phyloP scores from a whole-genome alignment of 2,797 vertebrate species.

The Halcyon badia region DNA sequence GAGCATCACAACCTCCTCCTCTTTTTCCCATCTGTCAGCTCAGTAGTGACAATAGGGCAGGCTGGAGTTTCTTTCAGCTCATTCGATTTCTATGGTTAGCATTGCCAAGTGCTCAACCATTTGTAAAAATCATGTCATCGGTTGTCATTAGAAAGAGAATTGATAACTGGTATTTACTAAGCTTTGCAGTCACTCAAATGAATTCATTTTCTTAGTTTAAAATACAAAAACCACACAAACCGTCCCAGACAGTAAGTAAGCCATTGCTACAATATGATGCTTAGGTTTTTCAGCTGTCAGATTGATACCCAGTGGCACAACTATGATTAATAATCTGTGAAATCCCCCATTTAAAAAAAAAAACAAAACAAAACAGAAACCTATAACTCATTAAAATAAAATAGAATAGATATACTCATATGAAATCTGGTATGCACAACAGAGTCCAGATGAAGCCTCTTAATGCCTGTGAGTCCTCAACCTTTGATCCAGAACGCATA shows the following conservation, averaged over 20 bases:
- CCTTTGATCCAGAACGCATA: neutral
- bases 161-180: conserved; percentile 57
- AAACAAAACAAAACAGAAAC: fast-evolving
- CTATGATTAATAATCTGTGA: conserved; percentile 9
- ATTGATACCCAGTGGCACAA: conserved; percentile 5
- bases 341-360: neutral
- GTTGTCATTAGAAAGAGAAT: conserved; percentile 66
- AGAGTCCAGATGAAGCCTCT: neutral
- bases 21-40: conserved; percentile 64
- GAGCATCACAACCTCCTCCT: conserved; percentile 46
- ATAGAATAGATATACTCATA: neutral
- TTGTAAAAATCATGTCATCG: conserved; percentile 73
- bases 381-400: neutral
- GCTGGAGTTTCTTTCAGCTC: conserved; percentile 59
- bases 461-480: neutral
- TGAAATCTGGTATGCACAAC: neutral
- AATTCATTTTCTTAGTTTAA: neutral
- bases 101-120: conserved; percentile 64
- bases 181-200: conserved; percentile 33
- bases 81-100: conserved; percentile 48
- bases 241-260: neutral
- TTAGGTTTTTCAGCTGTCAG: conserved; percentile 7
- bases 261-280: neutral
- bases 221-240: neutral
- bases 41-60: conserved; percentile 30